Base-by-base conservation (phyloP, 2,113 vertebrate species). In the Telmatochromis brichardi region DNA sequence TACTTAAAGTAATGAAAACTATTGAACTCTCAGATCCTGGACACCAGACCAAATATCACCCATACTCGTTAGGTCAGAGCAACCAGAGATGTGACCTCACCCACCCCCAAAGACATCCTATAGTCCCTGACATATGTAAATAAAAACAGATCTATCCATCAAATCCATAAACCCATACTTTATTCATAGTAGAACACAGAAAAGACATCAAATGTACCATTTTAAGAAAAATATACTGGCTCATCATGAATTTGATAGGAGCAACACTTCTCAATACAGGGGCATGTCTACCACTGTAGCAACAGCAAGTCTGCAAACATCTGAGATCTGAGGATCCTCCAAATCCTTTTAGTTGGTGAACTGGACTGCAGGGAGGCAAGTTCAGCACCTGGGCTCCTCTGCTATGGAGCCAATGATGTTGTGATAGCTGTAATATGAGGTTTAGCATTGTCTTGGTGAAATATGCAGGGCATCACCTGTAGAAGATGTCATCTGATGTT, bases 391-490 rank as follows among this genome's bases (percentile, higher is more conserved):
- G 13, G 37, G 21, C 65, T 73, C 21, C 21, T 26, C 37, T 3
- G 8, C 68, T 45, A 73, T 17, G 13, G 13, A 45, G 13, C 68
- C 68, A n/a, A 10, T 26, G 68, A 42, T 26, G 68, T 26, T 73
- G 8, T 45, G 0, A 45, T 26, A 45, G 68, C 40, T 2, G 13
- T 45, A 45, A 26, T 6, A 45, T 0, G 8, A 26, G 21, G 5
- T 73, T 28, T 73, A 73, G 21, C 40, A 26, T 6, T 11, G 21
- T 73, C 40, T 45, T 73, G 21, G 37, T 73, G 40, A 73, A 45
- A 45, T 28, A 45, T 17, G 8, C 21, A 45, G 23, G 40, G 4
- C 68, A 14, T 45, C 23, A 26, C 21, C 68, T 28, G 8, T 26
- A 45, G 40, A 26, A 26, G 68, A 45, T 14, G 13, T 26, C 40